Conservation (phyloP, 2,113 vertebrate genomes). For the human (Homo sapiens) region GRCh38 chr6:48595501-48596000, state of each 20-base stretch:
- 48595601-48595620: background rate
- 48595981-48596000: background rate
- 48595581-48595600: background rate
- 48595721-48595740: background rate
- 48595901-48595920: background rate
- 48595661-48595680: background rate
- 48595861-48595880: background rate
- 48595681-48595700: background rate
- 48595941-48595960: too few species aligned
- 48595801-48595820: background rate
- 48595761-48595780: too few species aligned
- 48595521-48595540: background rate
- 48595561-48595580: background rate
- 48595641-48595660: background rate
- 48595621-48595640: background rate
- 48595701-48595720: background rate
- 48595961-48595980: background rate
- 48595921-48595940: background rate
- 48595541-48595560: background rate
- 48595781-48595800: background rate
- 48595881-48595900: background rate
- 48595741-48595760: background rate
- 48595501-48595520: background rate
- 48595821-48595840: background rate
- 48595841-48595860: background rate